Evolutionary conservation across 53 echinoderm and acorn worm genomes (phyloP).

Genomic region (Apostichopus leukothele): DNA sequence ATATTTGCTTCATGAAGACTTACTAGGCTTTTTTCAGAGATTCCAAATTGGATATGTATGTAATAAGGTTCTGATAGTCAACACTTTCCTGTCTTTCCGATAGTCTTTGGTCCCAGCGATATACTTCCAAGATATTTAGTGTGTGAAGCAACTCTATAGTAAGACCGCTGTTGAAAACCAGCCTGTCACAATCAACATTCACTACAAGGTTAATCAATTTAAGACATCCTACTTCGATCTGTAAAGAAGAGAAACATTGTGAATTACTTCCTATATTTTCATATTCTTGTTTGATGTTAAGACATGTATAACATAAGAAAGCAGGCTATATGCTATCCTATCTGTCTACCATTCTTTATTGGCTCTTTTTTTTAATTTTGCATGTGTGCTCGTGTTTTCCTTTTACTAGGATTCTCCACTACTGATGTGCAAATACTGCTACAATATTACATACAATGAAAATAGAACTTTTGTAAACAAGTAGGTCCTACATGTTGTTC

Average conservation of each 20-base stretch:
- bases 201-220: background rate
- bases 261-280: background rate
- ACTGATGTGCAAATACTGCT: too few relatives aligned
- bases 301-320: background rate
- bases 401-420: too few relatives aligned
- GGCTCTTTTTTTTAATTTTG: too few relatives aligned
- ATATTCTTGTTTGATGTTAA: background rate
- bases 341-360: too few relatives aligned
- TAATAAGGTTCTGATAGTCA: background rate
- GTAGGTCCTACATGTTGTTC: too few relatives aligned
- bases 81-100: background rate
- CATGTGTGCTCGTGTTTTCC: too few relatives aligned
- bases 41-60: background rate
- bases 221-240: background rate
- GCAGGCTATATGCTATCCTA: background rate
- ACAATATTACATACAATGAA: too few relatives aligned
- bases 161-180: background rate
- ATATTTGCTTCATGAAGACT: background rate
- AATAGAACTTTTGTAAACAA: too few relatives aligned
- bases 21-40: background rate
- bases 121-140: background rate
- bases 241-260: background rate
- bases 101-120: constrained; percentile 1
- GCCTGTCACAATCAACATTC: background rate
- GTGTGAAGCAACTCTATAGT: background rate